Evolutionary conservation across 2,113 vertebrate genomes (phyloP).

Genomic region (Chrysemys picta): DNA sequence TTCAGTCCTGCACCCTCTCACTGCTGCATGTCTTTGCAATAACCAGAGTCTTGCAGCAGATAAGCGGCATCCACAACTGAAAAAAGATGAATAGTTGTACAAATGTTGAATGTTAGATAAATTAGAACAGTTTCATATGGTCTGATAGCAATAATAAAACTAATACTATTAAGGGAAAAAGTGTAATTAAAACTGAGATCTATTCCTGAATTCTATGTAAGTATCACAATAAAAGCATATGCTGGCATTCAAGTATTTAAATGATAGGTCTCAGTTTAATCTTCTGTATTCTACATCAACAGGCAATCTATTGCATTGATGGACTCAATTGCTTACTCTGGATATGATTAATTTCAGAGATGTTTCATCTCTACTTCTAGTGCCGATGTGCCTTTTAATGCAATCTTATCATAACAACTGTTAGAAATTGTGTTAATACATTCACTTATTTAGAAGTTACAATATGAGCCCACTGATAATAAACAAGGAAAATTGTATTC

Average conservation of each 20-base stretch:
- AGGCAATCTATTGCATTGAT: neutral
- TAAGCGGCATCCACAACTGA: neutral
- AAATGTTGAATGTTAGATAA: neutral
- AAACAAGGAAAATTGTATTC: conserved; percentile 1
- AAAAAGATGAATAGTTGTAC: neutral
- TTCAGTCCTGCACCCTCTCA: neutral
- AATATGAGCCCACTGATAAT: neutral
- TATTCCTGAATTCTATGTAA: neutral
- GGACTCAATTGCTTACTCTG: neutral
- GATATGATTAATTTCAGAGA: neutral
- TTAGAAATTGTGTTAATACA: conserved; percentile 10
- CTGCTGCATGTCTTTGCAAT: neutral
- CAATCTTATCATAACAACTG: neutral
- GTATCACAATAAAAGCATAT: neutral
- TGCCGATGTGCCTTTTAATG: neutral
- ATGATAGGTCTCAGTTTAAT: neutral
- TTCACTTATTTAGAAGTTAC: neutral
- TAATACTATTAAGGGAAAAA: neutral
- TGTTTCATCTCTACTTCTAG: neutral
- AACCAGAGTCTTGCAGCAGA: neutral
- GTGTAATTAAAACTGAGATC: neutral
- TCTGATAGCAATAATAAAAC: neutral
- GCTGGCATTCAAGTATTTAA: neutral
- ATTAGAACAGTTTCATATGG: neutral
- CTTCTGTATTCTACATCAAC: neutral